These are phyloP conservation scores for Nanorana parkeri DNA, from an alignment of 2,113 vertebrate genomes.

Conservation along the genomic window DNA sequence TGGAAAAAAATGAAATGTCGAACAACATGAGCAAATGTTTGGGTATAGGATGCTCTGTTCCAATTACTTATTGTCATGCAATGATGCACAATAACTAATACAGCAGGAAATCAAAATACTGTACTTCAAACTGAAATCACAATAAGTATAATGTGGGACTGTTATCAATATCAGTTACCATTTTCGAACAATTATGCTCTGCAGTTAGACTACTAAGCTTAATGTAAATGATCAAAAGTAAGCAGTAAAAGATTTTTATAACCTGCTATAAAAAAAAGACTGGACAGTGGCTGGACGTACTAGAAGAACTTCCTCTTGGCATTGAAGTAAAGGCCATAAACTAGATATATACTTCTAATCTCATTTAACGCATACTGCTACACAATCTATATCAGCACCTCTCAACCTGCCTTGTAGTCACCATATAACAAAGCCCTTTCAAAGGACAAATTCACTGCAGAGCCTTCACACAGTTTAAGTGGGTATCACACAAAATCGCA, in stretches of 20 bases:
- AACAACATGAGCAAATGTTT: too few species aligned
- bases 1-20: too few species aligned
- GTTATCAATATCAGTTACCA: neutral
- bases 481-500: slow-evolving; percentile 3
- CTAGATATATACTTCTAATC: slow-evolving; percentile 52
- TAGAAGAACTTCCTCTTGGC: slow-evolving; percentile 13
- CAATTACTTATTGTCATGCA: too few species aligned
- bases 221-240: slow-evolving; percentile 19
- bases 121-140: too few species aligned
- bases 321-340: slow-evolving; percentile 28
- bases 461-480: slow-evolving; percentile 23
- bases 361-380: slow-evolving; percentile 41
- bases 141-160: too few species aligned
- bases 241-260: slow-evolving; percentile 18
- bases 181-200: neutral
- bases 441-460: slow-evolving; percentile 35
- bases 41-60: too few species aligned
- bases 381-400: slow-evolving; percentile 46
- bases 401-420: slow-evolving; percentile 42
- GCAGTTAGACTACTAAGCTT: neutral
- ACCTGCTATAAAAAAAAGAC: slow-evolving; percentile 1
- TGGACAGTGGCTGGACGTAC: slow-evolving; percentile 4
- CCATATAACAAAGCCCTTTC: slow-evolving; percentile 45
- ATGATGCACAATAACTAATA: too few species aligned
- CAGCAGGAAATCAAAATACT: too few species aligned